Base-by-base conservation (phyloP, 2,797 vertebrate genomes). In the Bradypodion ventrale region DNA sequence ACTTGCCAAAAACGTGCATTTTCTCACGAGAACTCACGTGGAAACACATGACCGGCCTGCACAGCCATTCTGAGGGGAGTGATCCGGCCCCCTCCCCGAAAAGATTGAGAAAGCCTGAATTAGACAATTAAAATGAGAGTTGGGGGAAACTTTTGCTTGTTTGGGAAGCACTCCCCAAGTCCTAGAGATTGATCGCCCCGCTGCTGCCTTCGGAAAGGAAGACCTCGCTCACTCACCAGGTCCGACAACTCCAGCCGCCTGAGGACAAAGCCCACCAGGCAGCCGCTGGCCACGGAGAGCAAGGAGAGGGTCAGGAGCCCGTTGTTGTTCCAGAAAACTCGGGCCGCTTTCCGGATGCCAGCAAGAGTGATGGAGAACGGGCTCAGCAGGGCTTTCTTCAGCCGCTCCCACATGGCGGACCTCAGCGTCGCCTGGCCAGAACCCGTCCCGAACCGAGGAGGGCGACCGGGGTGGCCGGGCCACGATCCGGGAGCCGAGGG, bases 261-360 rank as follows among this genome's bases (percentile, higher is more conserved):
- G 84, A 98, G 95, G 92, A 95, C 89, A 91, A 97, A 97, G 9
- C 97, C 97, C 89, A 98, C 87, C 2, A 96, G 84, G 88, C 97
- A 98, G 21, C 97, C 97, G 0, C 95, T 96, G 52, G 95, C 52
- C 40, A 98, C 97, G 0, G 97, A 96, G 2, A 97, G 78, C 78
- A 98, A 90, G 0, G 97, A 98, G 10, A 98, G 95, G 0, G 96
- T 97, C 89, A 98, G 80, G 82, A 98, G 94, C 2, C 97, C 97
- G 62, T 98, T 97, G 83, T 87, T 95, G 42, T 25, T 91, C 70
- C 94, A 94, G 92, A 96, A 97, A 1, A 90, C 19, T 52, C 10
- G 78, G 0, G 94, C 0, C 56, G 52, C 85, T 29, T 66, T 86
- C 66, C 82, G 82, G 40, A 92, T 1, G 3, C 0, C n/a, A 21